Evolutionary conservation across 2,888 invertebrate species (phyloP).

Genomic region (Chrysolina oricalcia): DNA sequence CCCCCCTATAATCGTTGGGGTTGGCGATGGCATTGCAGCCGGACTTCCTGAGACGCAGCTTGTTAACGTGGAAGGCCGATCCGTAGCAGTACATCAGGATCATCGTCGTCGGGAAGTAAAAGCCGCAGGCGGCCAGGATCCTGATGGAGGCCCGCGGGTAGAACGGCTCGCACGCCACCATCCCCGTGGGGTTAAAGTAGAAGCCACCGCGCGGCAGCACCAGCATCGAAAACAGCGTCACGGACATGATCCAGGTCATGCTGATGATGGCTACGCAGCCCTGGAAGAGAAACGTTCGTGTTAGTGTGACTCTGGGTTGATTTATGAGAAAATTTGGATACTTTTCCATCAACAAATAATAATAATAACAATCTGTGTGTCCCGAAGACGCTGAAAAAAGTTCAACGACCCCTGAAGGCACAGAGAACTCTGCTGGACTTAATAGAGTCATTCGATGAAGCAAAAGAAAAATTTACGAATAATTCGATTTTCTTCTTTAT

Average conservation of each 20-base stretch:
- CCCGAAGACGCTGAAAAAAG: too few relatives aligned
- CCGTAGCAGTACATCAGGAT: slow-evolving; percentile 94
- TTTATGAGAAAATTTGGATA: too few relatives aligned
- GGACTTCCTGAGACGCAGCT: slow-evolving; percentile 79
- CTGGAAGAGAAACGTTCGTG: slow-evolving; percentile 72
- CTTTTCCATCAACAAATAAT: too few relatives aligned
- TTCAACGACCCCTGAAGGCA: too few relatives aligned
- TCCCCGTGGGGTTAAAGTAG: slow-evolving; percentile 89
- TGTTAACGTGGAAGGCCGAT: slow-evolving; percentile 91
- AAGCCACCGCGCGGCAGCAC: slow-evolving; percentile 90
- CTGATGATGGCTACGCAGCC: slow-evolving; percentile 90
- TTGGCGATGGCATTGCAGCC: slow-evolving; percentile 68
- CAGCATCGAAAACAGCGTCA: slow-evolving; percentile 87
- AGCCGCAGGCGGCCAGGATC: slow-evolving; percentile 88
- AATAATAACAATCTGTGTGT: too few relatives aligned
- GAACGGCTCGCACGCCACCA: slow-evolving; percentile 91
- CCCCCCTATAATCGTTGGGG: slow-evolving; percentile 70
- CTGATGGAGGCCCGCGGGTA: slow-evolving; percentile 83
- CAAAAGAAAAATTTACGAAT: too few relatives aligned
- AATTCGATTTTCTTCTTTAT: too few relatives aligned
- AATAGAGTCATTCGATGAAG: too few relatives aligned
- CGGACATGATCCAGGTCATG: slow-evolving; percentile 88
- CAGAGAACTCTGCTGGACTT: too few relatives aligned
- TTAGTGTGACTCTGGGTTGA: background rate
- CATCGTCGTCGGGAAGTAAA: slow-evolving; percentile 94